Percentiles rank a stretch among this genome's conserved stretches.
phyloP scores from a whole-genome alignment of 2,113 vertebrate species.

The Oreochromis spilurus region DNA sequence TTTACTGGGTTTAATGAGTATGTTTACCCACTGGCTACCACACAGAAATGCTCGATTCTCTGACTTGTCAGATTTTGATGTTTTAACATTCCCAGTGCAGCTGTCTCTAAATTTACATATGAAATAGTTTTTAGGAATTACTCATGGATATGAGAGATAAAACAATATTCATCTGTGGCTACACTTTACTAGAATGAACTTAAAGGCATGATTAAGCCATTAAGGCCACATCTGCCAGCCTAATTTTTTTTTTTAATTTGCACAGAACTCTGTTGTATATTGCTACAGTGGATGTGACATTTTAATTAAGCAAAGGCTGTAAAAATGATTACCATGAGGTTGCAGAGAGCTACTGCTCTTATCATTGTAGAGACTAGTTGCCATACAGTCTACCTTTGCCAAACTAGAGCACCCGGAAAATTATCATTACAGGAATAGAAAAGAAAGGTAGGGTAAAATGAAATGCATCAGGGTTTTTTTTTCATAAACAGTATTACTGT shows the following conservation, averaged over 20 bases:
- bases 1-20: not conserved
- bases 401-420: slow-evolving; percentile 1
- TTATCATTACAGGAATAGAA: not conserved
- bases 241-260: slow-evolving; percentile 72
- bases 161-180: slow-evolving; percentile 39
- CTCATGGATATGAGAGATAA: slow-evolving; percentile 3
- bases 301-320: slow-evolving; percentile 66
- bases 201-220: slow-evolving; percentile 70
- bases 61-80: slow-evolving; percentile 6
- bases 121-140: not conserved
- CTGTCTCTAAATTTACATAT: slow-evolving; percentile 44
- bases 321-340: slow-evolving; percentile 50
- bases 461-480: not conserved
- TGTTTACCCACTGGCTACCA: not conserved
- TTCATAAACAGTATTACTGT: not conserved
- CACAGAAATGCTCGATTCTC: not conserved
- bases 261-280: slow-evolving; percentile 45
- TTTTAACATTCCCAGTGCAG: slow-evolving; percentile 19
- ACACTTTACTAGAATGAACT: slow-evolving; percentile 55
- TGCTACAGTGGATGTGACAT: slow-evolving; percentile 58
- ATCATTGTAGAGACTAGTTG: slow-evolving; percentile 13
- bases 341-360: slow-evolving; percentile 10
- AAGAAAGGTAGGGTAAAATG: not conserved
- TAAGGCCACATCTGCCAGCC: slow-evolving; percentile 71
- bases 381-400: not conserved